Base-by-base conservation (phyloP, 37 sponge, comb jelly and placozoan genomes). In the Cliona cf. orientalis region DNA sequence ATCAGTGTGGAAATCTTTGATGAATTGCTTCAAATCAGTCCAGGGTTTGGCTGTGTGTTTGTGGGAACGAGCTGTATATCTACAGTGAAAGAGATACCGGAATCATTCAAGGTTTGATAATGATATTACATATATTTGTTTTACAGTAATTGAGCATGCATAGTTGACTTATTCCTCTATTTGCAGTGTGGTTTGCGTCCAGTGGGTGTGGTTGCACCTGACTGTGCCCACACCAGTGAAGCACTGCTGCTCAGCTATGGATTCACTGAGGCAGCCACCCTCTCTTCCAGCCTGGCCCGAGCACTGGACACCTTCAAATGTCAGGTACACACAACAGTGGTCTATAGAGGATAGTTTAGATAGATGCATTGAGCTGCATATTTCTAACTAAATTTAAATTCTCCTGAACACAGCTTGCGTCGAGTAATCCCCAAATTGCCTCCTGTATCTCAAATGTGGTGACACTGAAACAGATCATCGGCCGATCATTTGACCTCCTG, bases 21-120 rank as follows among this genome's bases (percentile, higher is more conserved):
- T 19, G 21, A 6, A 9, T 6, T 63, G 3, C 34, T 88, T 12
- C 42, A 17, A 19, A 64, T 59, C 5, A 75, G 59, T 33, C 71
- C 83, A 2, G 22, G 49, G 3, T 88, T 82, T 69, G 64, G 76
- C 12, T 88, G 89, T 82, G 74, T 85, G 33, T 33, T 85, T 31
- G 79, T 70, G 60, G 37, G 43, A 4, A 37, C 23, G 2, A 5
- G 21, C 3, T 7, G 44, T 2, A 7, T 28, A 5, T 14, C 36
- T 25, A 46, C 29, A 60, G 34, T 23, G 45, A n/a, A 9, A 11
- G 46, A 38, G 11, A 56, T 85, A 4, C 86, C 86, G 36, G 64
- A 41, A 26, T 60, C 44, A 22, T 37, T 85, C 32, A 85, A 60
- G 79, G 86, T 85, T 40, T 7, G 74, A 25, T 28, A 53, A 46